A percentile compares a stretch with the other conserved stretches of the same genome.
Conservation (phyloP, 1,140 invertebrate species). For the Heliconius himera region DNA sequence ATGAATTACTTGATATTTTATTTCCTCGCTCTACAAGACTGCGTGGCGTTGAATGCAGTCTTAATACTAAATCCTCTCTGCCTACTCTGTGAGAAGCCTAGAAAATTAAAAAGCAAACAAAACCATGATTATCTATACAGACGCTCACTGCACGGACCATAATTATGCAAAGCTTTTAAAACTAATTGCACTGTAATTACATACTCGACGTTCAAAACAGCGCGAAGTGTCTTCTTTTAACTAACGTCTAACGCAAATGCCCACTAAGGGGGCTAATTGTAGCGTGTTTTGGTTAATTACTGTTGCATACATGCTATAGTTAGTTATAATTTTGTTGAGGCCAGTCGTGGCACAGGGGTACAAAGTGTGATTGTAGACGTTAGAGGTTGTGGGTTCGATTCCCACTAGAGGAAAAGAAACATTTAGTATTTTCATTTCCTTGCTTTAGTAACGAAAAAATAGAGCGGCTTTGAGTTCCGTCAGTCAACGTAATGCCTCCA, state of each 20-base stretch:
- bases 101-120: neutral
- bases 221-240: neutral
- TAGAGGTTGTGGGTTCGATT: no score
- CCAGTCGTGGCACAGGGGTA: no score
- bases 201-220: conserved; percentile 8
- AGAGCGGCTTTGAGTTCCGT: no score
- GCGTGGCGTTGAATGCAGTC: no score
- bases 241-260: conserved; percentile 4
- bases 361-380: no score
- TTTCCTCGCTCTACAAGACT: no score
- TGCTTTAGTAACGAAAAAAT: no score
- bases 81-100: neutral
- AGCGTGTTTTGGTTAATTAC: neutral
- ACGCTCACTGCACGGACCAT: neutral
- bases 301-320: neutral
- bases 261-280: neutral
- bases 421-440: no score
- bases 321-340: neutral
- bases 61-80: no score
- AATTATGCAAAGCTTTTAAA: conserved; percentile 11
- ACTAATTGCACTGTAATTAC: conserved; percentile 4
- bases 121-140: neutral
- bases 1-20: no score
- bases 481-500: no score
- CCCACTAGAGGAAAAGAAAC: no score